These are phyloP conservation scores for Platalea minor DNA, from an alignment of 2,797 vertebrate species.

Conservation along the genomic window DNA sequence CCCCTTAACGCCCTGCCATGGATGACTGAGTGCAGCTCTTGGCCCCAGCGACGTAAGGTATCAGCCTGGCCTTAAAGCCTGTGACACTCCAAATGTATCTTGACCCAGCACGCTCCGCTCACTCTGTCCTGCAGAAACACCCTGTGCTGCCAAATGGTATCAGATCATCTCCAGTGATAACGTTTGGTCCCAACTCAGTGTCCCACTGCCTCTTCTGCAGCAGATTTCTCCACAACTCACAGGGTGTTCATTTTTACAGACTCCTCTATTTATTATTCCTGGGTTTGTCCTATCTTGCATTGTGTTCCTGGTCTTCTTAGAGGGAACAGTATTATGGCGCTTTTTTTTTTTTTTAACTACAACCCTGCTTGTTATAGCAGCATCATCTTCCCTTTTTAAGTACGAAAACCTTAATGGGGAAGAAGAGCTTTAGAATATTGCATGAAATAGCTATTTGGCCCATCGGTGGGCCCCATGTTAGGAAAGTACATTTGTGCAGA, in stretches of 20 bases:
- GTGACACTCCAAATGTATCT: not conserved
- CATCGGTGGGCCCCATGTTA: not conserved
- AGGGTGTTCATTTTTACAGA: not conserved
- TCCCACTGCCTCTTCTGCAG: not conserved
- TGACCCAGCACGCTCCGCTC: not conserved
- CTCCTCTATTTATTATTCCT: not conserved
- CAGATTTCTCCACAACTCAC: not conserved
- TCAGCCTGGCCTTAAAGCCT: not conserved
- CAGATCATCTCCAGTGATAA: not conserved
- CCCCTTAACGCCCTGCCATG: not conserved
- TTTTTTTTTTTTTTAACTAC: not conserved
- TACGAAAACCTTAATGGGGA: not conserved
- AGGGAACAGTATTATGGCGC: not conserved
- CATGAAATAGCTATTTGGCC: not conserved
- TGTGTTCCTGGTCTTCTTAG: not conserved
- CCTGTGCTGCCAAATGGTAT: not conserved
- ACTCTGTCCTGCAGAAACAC: not conserved
- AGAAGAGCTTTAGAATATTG: not conserved
- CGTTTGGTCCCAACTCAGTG: not conserved
- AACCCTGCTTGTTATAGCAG: not conserved
- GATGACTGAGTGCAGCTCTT: not conserved
- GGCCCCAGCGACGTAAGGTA: not conserved
- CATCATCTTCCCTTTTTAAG: not conserved
- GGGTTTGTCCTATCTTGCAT: not conserved
- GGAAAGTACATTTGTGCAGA: not conserved